Conservation (phyloP, 2,113 vertebrate genomes). For the Vidua macroura region DNA sequence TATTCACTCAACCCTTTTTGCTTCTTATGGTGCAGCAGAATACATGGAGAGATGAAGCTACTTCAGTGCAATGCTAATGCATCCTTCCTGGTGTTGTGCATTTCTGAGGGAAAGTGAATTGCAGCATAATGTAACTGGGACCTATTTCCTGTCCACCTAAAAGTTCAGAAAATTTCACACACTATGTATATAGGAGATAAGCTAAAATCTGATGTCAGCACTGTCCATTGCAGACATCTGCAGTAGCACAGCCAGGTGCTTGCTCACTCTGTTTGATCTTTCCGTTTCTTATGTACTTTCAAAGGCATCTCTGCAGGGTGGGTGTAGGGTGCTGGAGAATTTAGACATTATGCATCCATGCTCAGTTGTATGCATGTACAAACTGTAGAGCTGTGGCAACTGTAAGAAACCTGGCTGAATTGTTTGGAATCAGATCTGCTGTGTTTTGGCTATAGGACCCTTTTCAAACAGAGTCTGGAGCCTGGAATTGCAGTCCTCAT, state of each 20-base stretch:
- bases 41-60: neutral
- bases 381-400: neutral
- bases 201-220: neutral
- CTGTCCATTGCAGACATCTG: neutral
- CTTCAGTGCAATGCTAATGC: neutral
- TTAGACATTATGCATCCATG: neutral
- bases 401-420: neutral
- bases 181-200: neutral
- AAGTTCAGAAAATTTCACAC: neutral
- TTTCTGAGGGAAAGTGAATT: neutral
- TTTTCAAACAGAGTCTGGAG: neutral
- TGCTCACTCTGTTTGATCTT: neutral
- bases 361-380: neutral
- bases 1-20: neutral
- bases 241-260: neutral
- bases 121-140: neutral
- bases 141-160: neutral
- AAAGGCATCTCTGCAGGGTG: neutral
- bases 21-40: neutral
- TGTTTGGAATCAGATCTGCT: neutral
- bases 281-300: neutral
- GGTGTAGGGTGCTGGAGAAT: neutral
- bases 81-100: neutral
- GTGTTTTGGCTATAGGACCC: neutral
- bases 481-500: neutral